Conservation (phyloP, 2,797 vertebrate species). For the Oreonectes daqikongensis region DNA sequence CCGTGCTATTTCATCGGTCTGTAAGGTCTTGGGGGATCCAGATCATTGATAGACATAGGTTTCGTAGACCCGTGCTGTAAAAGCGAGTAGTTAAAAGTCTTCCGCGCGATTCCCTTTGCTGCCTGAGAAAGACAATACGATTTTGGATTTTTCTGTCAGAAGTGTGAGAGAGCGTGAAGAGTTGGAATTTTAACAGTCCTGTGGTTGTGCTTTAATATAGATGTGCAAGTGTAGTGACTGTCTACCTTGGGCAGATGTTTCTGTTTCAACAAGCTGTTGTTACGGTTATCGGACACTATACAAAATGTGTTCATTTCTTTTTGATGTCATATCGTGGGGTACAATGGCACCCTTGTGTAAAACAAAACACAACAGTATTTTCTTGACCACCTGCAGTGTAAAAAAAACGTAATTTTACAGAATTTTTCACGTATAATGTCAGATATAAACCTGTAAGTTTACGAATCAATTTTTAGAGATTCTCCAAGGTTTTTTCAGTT, state of each 20-base stretch:
- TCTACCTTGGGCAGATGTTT: slow-evolving; percentile 34
- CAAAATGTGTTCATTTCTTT: not conserved
- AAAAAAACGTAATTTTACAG: too few species aligned
- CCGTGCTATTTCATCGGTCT: slow-evolving; percentile 36
- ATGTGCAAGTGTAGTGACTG: slow-evolving; percentile 41
- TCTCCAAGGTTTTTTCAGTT: too few species aligned
- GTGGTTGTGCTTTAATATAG: slow-evolving; percentile 44
- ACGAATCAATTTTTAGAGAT: too few species aligned
- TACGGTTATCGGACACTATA: not conserved
- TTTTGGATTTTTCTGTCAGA: slow-evolving; percentile 50
- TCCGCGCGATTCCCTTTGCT: slow-evolving; percentile 32
- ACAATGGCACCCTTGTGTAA: too few species aligned
- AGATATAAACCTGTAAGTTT: too few species aligned
- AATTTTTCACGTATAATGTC: too few species aligned
- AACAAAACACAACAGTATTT: not conserved
- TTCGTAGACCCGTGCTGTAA: slow-evolving; percentile 19
- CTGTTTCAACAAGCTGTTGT: slow-evolving; percentile 7
- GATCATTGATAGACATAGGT: slow-evolving; percentile 28
- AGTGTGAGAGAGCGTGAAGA: slow-evolving; percentile 46
- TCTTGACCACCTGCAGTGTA: not conserved
- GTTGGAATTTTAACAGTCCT: slow-evolving; percentile 45
- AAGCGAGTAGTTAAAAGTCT: slow-evolving; percentile 46
- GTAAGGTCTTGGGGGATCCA: not conserved
- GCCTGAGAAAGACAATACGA: slow-evolving; percentile 34
- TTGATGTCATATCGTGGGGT: too few species aligned